These are phyloP conservation scores for Zenarchopterus dispar DNA, from an alignment of 2,797 vertebrate genomes.

Conservation along the genomic window DNA sequence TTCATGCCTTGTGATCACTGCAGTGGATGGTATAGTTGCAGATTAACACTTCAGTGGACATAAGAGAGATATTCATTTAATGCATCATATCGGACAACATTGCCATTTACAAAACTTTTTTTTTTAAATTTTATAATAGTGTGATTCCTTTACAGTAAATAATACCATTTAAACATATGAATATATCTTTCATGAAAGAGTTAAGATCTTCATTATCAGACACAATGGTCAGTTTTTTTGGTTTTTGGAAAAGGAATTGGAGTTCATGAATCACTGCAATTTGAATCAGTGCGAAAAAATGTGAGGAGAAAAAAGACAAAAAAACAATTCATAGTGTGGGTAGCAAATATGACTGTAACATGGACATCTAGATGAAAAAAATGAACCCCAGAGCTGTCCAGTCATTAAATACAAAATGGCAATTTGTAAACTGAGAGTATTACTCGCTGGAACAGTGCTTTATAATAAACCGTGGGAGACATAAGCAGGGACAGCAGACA, in stretches of 20 bases:
- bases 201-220: neutral
- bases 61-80: too few species aligned
- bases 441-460: conserved; percentile 69
- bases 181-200: too few species aligned
- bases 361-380: conserved; percentile 34
- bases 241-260: conserved; percentile 31
- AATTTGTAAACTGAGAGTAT: conserved; percentile 72
- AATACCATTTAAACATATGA: too few species aligned
- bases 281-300: conserved; percentile 55
- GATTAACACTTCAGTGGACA: too few species aligned
- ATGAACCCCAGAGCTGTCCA: conserved; percentile 49
- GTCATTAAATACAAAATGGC: conserved; percentile 44
- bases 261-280: conserved; percentile 59
- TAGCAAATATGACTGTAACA: conserved; percentile 58
- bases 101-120: too few species aligned
- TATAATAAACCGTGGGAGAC: conserved; percentile 66
- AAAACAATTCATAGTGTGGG: conserved; percentile 55
- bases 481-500: conserved; percentile 63
- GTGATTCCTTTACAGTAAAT: too few species aligned
- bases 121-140: too few species aligned
- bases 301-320: conserved; percentile 38
- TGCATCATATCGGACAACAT: too few species aligned
- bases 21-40: too few species aligned
- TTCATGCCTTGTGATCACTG: too few species aligned
- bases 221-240: neutral